Percentiles rank a stretch among this genome's conserved stretches.
Evolutionary conservation across 2,797 vertebrate genomes (phyloP).

Genomic region (Hephaestus fuliginosus): DNA sequence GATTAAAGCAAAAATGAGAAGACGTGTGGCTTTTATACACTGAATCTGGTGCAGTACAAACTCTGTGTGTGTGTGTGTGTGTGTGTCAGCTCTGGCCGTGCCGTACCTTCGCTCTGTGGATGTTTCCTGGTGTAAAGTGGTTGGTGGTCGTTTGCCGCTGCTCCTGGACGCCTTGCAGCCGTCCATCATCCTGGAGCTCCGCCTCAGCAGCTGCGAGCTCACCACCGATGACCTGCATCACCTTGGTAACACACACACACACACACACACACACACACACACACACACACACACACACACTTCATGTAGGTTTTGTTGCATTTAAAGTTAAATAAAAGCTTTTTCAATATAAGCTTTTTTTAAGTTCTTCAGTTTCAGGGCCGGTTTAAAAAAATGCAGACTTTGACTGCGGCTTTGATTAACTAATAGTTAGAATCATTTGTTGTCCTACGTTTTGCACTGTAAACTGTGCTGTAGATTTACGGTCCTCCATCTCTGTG

Average conservation of each 20-base stretch:
- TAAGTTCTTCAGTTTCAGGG: too few species aligned
- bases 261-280: not conserved
- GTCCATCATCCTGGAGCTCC: slow-evolving; percentile 84
- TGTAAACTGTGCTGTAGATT: too few species aligned
- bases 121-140: slow-evolving; percentile 94
- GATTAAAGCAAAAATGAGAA: not conserved
- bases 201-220: slow-evolving; percentile 93
- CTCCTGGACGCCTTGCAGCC: slow-evolving; percentile 87
- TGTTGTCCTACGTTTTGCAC: too few species aligned
- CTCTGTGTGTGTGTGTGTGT: slow-evolving; percentile 26
- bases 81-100: slow-evolving; percentile 83
- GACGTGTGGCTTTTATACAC: fast-evolving
- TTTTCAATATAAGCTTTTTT: too few species aligned
- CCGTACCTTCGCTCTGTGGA: slow-evolving; percentile 87
- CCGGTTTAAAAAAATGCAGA: too few species aligned
- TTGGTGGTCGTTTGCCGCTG: slow-evolving; percentile 88
- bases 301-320: not conserved
- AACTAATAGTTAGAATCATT: too few species aligned
- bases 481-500: not conserved
- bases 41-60: not conserved
- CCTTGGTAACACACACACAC: slow-evolving; percentile 81
- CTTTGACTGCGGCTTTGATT: too few species aligned
- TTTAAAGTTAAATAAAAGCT: not conserved
- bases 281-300: not conserved
- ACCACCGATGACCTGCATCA: slow-evolving; percentile 85